Base-by-base conservation (phyloP, 2,888 invertebrate species). In the Eupithecia centaureata region DNA sequence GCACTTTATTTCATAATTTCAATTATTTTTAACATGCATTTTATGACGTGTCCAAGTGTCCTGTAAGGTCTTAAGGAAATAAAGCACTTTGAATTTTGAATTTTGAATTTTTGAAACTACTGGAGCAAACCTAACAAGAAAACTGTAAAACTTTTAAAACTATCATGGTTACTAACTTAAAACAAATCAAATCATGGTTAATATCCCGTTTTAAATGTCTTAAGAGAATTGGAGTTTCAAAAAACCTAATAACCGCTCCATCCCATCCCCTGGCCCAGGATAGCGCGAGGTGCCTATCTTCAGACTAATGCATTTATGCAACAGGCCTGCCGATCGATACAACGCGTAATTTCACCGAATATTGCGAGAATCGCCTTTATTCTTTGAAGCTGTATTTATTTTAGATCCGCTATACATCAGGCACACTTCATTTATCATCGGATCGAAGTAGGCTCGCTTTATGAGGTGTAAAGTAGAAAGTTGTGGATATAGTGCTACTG, bases 241-340 rank as follows among this genome's bases (percentile, higher is more conserved):
- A 47, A 5, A 18, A 18, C 47, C 15, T 18, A 5, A 18, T n/a
- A 15, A 25, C 52, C 81, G 83, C 82, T 73, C 1, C 5, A 71
- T 65, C 78, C 61, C 33, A 1, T 77, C 0, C 1, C 77, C 71
- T 63, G 70, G 4, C 5, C 80, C 81, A 61, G 74, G 64, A 77
- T 80, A 84, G 83, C 80, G 84, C 85, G 87, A 89, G 89, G 90
- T 88, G 89, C 88, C 90, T 91, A 90, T 89, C 92, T 91, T 90
- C 90, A 88, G 89, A 74, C 91, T 92, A 92, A 92, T 92, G 92
- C 92, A 92, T 92, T 92, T 90, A 92, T 92, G 91, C 92, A 92
- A 84, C 87, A 92, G 90, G 80, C 86, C 82, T 76, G 77, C 82
- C 71, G 90, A 88, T 92, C 92, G 91, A 91, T 90, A 85, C 86